Conservation (phyloP, 2,888 invertebrate genomes). For the Acanthoscelides obtectus region DNA sequence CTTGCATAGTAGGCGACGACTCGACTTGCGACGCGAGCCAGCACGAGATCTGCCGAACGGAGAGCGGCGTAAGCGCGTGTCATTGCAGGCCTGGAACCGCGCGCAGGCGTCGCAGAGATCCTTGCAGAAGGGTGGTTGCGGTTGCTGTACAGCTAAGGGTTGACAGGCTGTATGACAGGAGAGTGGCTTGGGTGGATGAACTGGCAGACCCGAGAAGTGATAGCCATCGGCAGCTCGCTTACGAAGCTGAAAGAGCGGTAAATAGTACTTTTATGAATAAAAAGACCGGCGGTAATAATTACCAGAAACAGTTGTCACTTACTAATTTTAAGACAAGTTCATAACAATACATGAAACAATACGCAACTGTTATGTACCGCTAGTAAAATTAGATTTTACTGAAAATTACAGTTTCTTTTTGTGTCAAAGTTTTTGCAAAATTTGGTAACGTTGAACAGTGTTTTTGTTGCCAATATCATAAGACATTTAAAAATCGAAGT, state of each 20-base stretch:
- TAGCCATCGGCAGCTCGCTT: slow-evolving; percentile 75
- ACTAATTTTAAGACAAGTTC: too few relatives aligned
- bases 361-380: too few relatives aligned
- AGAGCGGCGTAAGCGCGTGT: slow-evolving; percentile 82
- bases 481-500: too few relatives aligned
- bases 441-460: too few relatives aligned
- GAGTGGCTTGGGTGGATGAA: slow-evolving; percentile 73
- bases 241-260: slow-evolving; percentile 83
- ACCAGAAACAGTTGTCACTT: too few relatives aligned
- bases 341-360: too few relatives aligned
- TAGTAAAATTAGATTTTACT: too few relatives aligned
- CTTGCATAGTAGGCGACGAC: slow-evolving; percentile 90
- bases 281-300: too few relatives aligned
- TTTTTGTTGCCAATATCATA: too few relatives aligned
- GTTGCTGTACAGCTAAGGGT: slow-evolving; percentile 75
- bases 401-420: too few relatives aligned
- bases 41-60: slow-evolving; percentile 83
- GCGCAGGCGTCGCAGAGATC: slow-evolving; percentile 66
- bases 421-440: too few relatives aligned
- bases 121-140: slow-evolving; percentile 73
- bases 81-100: slow-evolving; percentile 79
- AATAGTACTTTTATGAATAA: slow-evolving; percentile 45
- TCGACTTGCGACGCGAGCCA: slow-evolving; percentile 85
- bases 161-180: slow-evolving; percentile 75
- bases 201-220: slow-evolving; percentile 73